Percentiles rank a stretch among this genome's conserved stretches.
These are phyloP conservation scores for Cynocephalus volans DNA, from an alignment of 2,113 vertebrate species.

Conservation along the genomic window DNA sequence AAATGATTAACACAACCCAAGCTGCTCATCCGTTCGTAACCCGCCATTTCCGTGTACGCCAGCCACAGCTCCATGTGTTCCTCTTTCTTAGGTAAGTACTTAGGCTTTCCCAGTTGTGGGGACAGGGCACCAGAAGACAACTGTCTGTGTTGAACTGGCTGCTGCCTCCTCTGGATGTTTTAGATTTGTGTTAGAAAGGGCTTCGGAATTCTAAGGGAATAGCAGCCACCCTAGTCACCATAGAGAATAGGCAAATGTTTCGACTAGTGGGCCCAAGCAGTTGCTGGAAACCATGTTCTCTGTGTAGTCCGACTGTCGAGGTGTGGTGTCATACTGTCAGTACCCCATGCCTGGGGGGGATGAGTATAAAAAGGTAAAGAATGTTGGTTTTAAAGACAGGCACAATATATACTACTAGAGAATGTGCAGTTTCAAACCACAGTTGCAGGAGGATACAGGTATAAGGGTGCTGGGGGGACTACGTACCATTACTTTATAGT, in stretches of 20 bases:
- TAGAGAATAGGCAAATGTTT: neutral
- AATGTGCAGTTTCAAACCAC: neutral
- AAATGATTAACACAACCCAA: slow-evolving; percentile 76
- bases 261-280: neutral
- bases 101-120: neutral
- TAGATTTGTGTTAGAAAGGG: neutral
- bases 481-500: neutral
- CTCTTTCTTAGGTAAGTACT: neutral
- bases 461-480: neutral
- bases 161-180: neutral
- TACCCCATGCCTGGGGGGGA: slow-evolving; percentile 21
- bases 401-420: slow-evolving; percentile 63
- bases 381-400: slow-evolving; percentile 53
- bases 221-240: neutral
- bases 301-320: neutral
- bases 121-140: neutral
- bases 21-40: neutral
- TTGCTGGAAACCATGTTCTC: neutral
- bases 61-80: neutral
- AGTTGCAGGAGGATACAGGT: neutral
- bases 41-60: neutral
- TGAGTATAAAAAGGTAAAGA: neutral
- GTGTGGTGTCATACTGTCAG: neutral
- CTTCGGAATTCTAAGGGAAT: neutral
- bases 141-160: neutral